These are phyloP conservation scores for Pterobdella sp. DNA, from an alignment of 2,888 invertebrate species.

Conservation along the genomic window DNA sequence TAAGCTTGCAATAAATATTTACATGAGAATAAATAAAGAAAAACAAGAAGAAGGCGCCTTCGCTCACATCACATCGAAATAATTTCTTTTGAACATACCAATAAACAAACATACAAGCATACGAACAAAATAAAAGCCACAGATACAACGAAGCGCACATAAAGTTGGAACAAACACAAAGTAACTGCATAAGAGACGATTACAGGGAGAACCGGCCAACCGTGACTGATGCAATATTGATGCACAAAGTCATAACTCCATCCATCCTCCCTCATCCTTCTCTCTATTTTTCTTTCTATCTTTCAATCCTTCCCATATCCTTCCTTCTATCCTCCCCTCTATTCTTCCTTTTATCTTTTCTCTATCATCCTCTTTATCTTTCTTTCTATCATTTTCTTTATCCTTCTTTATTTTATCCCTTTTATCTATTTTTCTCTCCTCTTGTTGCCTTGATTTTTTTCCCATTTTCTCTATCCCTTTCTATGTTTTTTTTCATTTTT, in stretches of 20 bases:
- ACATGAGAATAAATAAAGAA: too few relatives aligned
- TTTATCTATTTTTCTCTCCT: background rate
- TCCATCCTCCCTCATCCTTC: background rate
- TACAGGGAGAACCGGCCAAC: background rate
- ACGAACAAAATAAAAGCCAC: too few relatives aligned
- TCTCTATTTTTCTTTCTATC: too few relatives aligned
- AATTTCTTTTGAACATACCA: too few relatives aligned
- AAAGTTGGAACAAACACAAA: too few relatives aligned
- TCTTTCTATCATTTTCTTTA: background rate
- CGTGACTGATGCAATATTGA: slow-evolving; percentile 13
- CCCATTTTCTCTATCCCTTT: background rate
- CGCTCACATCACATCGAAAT: too few relatives aligned
- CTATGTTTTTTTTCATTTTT: background rate
- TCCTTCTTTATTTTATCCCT: background rate
- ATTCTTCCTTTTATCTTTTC: too few relatives aligned
- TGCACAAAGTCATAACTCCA: background rate
- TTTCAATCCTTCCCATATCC: too few relatives aligned
- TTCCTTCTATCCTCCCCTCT: background rate
- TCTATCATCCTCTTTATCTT: background rate
- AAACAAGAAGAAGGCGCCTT: too few relatives aligned
- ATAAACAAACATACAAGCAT: too few relatives aligned
- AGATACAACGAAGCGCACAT: too few relatives aligned
- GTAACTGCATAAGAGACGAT: background rate
- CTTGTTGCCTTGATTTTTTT: background rate
- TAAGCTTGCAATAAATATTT: too few relatives aligned